Base-by-base conservation (phyloP, 2,113 vertebrate species). In the Larimichthys polyactis region DNA sequence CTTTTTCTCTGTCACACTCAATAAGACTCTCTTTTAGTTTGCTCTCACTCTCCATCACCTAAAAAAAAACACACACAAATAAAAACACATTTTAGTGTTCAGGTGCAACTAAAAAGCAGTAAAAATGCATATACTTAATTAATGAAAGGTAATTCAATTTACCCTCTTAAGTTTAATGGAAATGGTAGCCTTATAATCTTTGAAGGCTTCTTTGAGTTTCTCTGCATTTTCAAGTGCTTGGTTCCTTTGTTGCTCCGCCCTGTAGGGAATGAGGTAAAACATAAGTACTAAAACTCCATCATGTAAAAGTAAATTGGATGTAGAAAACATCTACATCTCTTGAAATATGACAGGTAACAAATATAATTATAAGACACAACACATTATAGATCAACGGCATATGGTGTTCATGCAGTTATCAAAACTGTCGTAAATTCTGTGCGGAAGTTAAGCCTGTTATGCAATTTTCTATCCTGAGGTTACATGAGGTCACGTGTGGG, bases 241-340 rank as follows among this genome's bases (percentile, higher is more conserved):
- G 87, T 99, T 97, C 90, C 97, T 97, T 91, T 99, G 97, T 76
- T 95, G 95, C 81, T 98, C 97, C 19, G 95, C 95, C 91, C 98
- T 99, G 86, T 78, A 86, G 90, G 5, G 82, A 88, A 93, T 43
- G 79, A 57, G 14, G 10, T 20, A 46, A 7, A 60, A 79, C 5
- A 72, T 22, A 17, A 78, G 20, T 19, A n/a, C 4, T 32, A 24
- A 69, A 65, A 57, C 2, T 16, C 12, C 1, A 44, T 27, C 12
- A 73, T 48, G 32, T 48, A 24, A 20, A n/a, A n/a, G 4, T 20
- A 5, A 48, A 16, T 49, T 32, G 36, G 2, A 71, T 32, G 46
- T 19, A 1, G 10, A 36, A 40, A 40, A 22, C 51, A 68, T 71
- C 29, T 48, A 40, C 7, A 40, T 40, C 36, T 40, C 36, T 40